A percentile compares a stretch with the other conserved stretches of the same genome.
These are phyloP conservation scores for Paramisgurnus dabryanus DNA, from an alignment of 2,113 vertebrate genomes.

Conservation along the genomic window DNA sequence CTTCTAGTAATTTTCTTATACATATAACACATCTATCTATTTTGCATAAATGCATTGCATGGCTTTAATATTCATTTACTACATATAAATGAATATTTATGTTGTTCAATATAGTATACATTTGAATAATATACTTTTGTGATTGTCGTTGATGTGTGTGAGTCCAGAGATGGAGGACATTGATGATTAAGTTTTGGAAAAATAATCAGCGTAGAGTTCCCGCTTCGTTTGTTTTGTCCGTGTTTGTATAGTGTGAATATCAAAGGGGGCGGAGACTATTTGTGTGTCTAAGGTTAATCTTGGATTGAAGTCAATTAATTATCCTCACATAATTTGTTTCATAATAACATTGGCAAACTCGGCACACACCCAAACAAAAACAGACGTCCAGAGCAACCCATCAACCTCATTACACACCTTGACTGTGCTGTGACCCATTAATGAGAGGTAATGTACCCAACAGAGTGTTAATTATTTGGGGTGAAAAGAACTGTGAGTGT, in stretches of 20 bases:
- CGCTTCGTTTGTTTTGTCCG: neutral
- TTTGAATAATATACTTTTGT: no score
- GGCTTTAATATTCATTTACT: no score
- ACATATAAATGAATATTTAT: no score
- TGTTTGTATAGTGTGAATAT: constrained; percentile 13
- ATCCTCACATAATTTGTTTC: constrained; percentile 13
- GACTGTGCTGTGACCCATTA: constrained; percentile 15
- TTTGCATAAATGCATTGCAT: no score
- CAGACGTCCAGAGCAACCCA: neutral
- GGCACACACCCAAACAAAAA: constrained; percentile 10
- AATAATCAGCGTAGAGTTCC: no score
- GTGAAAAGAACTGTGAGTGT: constrained; percentile 25
- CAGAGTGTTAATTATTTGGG: constrained; percentile 28
- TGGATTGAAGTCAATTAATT: constrained; percentile 16
- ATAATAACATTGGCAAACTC: constrained; percentile 18
- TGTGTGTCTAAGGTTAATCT: constrained; percentile 9
- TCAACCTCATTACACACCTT: neutral
- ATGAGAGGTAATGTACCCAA: constrained; percentile 24
- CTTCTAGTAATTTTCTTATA: no score
- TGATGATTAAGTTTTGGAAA: no score
- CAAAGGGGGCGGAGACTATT: neutral
- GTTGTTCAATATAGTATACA: no score
- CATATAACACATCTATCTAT: no score
- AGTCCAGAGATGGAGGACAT: no score
- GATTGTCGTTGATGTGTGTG: no score